Conservation (phyloP, 2,797 vertebrate species). For the Rhincodon typus region DNA sequence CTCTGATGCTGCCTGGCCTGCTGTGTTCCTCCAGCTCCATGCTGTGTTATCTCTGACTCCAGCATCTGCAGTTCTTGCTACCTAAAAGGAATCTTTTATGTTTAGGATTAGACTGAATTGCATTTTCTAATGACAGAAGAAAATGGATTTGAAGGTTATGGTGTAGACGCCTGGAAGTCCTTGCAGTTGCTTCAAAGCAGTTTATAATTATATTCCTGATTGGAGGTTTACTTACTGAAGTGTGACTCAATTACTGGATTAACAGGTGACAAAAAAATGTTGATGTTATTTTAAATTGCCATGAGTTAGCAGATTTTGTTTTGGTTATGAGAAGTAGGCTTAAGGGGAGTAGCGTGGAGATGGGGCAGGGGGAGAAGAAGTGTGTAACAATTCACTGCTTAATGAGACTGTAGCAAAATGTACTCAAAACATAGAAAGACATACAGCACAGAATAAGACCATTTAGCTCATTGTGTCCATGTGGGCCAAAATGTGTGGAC, state of each 20-base stretch:
- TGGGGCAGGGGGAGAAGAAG: not conserved
- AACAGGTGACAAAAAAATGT: not conserved
- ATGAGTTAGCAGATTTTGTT: not conserved
- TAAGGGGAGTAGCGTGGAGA: not conserved
- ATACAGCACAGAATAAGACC: not conserved
- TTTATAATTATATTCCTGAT: slow-evolving; percentile 3
- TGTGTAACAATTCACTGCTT: not conserved
- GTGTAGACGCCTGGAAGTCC: not conserved
- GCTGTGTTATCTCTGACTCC: too few relatives aligned
- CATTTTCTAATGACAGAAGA: not conserved
- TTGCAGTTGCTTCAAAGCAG: not conserved
- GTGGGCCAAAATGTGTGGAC: not conserved
- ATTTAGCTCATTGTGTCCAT: not conserved
- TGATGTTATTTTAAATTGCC: not conserved
- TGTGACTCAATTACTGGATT: not conserved
- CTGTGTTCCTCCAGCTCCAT: too few relatives aligned
- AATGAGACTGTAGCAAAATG: not conserved
- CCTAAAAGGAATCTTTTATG: too few relatives aligned
- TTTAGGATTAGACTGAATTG: not conserved
- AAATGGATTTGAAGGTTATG: not conserved
- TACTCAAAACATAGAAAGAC: not conserved
- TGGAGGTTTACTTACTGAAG: not conserved
- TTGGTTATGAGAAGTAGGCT: not conserved
- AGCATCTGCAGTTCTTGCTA: too few relatives aligned
- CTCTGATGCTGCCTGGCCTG: too few relatives aligned